Evolutionary conservation across 1,140 invertebrate genomes (phyloP).

Genomic region (Teleogryllus occipitalis): DNA sequence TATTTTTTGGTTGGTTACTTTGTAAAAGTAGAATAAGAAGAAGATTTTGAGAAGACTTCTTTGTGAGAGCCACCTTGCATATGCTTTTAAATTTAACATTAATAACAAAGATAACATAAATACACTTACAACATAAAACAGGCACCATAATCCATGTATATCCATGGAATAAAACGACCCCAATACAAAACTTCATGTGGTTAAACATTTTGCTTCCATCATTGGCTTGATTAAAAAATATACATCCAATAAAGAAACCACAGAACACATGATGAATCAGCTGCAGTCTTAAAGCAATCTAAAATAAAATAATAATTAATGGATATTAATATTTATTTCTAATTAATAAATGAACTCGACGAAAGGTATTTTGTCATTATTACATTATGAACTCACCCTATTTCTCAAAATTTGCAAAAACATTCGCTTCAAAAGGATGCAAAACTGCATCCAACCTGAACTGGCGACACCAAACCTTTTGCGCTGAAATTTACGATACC

Average conservation of each 20-base stretch:
- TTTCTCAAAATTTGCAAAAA: constrained; percentile 34
- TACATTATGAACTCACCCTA: constrained; percentile 25
- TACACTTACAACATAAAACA: constrained; percentile 33
- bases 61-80: no score
- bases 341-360: not conserved
- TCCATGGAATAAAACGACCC: constrained; percentile 50
- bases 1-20: no score
- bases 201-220: constrained; percentile 55
- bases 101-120: not conserved
- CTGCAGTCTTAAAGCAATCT: constrained; percentile 47
- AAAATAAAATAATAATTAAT: constrained; percentile 20
- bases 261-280: constrained; percentile 49
- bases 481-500: not conserved
- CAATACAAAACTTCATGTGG: constrained; percentile 56
- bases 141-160: constrained; percentile 59
- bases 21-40: no score
- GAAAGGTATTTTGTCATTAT: not conserved
- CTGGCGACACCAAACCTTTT: constrained; percentile 25
- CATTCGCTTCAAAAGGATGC: constrained; percentile 32
- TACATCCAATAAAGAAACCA: constrained; percentile 44
- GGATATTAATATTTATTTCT: not conserved
- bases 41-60: no score
- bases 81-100: no score
- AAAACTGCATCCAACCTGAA: constrained; percentile 34
- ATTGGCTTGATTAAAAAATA: constrained; percentile 50